Percentiles rank a stretch among this genome's conserved stretches.
Conservation (phyloP, 1,140 invertebrate genomes). For the Ctenoplectra terminalis region DNA sequence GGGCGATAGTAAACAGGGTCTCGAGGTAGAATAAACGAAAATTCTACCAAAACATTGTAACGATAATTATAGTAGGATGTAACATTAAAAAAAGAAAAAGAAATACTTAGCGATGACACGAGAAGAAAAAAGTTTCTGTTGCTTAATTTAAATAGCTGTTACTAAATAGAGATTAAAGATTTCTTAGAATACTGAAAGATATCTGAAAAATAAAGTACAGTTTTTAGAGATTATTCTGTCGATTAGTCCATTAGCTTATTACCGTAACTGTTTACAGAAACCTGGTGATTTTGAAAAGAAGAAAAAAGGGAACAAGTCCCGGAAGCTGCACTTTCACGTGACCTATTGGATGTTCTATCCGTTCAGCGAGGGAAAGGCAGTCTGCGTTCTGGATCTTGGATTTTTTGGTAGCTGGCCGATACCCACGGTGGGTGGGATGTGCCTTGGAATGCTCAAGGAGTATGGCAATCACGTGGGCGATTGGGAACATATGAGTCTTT, state of each 20-base stretch:
- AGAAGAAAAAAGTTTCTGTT: background rate
- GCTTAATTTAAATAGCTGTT: background rate
- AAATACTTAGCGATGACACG: background rate
- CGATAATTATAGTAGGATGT: background rate
- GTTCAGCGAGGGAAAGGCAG: constrained; percentile 85
- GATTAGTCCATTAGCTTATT: background rate
- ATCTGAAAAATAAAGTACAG: background rate
- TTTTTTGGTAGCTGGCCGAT: constrained; percentile 84
- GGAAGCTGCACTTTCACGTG: constrained; percentile 83
- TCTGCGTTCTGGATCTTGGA: constrained; percentile 82
- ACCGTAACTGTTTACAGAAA: background rate
- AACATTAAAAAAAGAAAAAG: background rate
- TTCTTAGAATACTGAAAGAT: background rate
- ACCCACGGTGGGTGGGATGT: constrained; percentile 84
- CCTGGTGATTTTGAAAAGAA: constrained; percentile 25
- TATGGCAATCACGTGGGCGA: constrained; percentile 87
- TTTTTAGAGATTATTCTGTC: background rate
- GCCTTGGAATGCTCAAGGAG: constrained; percentile 84
- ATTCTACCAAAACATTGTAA: background rate
- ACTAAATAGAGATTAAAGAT: background rate
- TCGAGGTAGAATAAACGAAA: background rate
- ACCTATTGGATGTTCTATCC: constrained; percentile 89
- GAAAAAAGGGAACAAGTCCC: constrained; percentile 50
- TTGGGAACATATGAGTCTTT: constrained; percentile 87
- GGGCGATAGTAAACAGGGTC: background rate